Evolutionary conservation across 1,140 invertebrate genomes (phyloP), one percentile per base, ranked within the genome.

Genomic region (Nebria ingens): DNA sequence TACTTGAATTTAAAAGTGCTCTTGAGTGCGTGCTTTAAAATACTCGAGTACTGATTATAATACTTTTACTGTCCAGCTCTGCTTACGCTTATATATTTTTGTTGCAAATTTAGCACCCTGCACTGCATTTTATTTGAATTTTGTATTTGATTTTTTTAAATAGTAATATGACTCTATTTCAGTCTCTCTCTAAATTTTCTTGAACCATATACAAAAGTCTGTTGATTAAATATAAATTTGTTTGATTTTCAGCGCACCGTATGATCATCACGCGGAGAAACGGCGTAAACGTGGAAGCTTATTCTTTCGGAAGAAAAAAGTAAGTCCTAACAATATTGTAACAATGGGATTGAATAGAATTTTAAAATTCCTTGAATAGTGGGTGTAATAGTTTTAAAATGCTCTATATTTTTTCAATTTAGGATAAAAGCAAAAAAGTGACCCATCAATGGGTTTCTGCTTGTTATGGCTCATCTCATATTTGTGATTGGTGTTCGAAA

Each of bases 261-360:
- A 85, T 62, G 86, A 89, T 65, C 81, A 84, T 65, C 84, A 86
- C 65, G 81, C 86, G 29, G 86, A 88, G 63, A 93, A 93, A 68
- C 74, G 88, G 66, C 79, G 87, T 58, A 93, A 93, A 73, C 77
- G 90, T 50, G 89, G 89, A 38, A 92, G 89, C 55, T 73, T 93
- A 45, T 93, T 93, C 76, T 93, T 92, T 65, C 82, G 89, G 57
- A 93, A 89, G 72, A 90, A 91, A 69, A 92, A 92, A 73, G 82
- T 83, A 70, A 64, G 61, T 64, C 45, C 4, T 6, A 29, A 3
- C 15, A 6, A 45, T 45, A 45, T 45, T 45, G 6, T 11, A 45
- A 4, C 40, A 12, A 9, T 45, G 15, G 3, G 6, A 45, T 12
- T 45, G 15, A 4, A 45, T 45, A n/a, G n/a, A n/a, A n/a, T n/a